Base-by-base conservation (phyloP, 2,113 vertebrate species). In the Pogona vitticeps region DNA sequence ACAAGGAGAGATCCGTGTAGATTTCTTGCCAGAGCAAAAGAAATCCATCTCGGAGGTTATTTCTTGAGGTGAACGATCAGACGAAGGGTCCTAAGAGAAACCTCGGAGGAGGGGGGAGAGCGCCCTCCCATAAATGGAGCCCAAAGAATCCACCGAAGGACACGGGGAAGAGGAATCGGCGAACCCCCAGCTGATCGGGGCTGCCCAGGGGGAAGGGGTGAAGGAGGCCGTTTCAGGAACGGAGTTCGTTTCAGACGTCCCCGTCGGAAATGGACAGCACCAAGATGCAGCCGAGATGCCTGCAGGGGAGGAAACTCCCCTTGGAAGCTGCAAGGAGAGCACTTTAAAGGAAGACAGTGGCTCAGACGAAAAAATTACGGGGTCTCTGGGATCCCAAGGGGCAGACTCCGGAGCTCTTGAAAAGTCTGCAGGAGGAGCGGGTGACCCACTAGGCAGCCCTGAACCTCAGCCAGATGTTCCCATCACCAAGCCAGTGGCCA, bases 351-450 rank as follows among this genome's bases (percentile, higher is more conserved):
- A 3, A 23, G 72, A n/a, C 0, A 38, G n/a, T 1, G 38, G n/a
- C 0, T 40, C 31, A 7, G 40, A 46, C 56, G 23, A 1, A 21
- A 40, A 28, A 38, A 13, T 15, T 1, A 56, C 56, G 26, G 18
- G 28, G 2, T 42, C 82, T 20, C 33, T 4, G 26, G 59, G 72
- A 13, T 58, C 71, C 1, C 21, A 76, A 18, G 76, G 65, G 38
- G 3, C 21, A 0, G 70, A 2, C 0, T n/a, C 71, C 31, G n/a
- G n/a, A n/a, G n/a, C n/a, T n/a, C 0, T 0, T 2, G 58, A 20
- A 0, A 67, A 13, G 0, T 0, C 0, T 2, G 23, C 14, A 0
- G 0, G 2, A 0, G 33, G 52, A 26, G 26, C 1, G 0, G 75
- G 28, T 28, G 23, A 8, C 17, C 17, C 6, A 2, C 3, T 26